Percentiles rank a stretch among this genome's conserved stretches.
Conservation (phyloP, 2,113 vertebrate genomes). For the Sakesphorus luctuosus region DNA sequence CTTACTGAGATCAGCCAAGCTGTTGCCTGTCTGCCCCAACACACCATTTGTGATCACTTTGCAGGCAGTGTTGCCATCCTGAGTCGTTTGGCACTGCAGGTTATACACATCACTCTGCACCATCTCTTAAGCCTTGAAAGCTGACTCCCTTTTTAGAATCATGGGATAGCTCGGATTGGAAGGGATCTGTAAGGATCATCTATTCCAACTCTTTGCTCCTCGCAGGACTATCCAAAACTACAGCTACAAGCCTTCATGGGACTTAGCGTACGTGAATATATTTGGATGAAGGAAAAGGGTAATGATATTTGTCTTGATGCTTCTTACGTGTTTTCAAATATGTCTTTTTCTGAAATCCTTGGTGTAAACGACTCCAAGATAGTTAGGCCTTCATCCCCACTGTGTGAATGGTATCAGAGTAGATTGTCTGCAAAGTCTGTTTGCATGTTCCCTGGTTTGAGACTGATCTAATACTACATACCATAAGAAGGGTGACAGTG, state of each 20-base stretch:
- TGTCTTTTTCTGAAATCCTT: not conserved
- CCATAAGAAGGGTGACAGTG: fast-evolving
- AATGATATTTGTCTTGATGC: fast-evolving
- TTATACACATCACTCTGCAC: not conserved
- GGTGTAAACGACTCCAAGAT: not conserved
- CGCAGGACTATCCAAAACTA: not conserved
- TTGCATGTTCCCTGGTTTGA: not conserved
- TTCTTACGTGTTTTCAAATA: not conserved
- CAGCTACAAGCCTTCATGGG: not conserved
- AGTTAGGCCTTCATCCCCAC: not conserved
- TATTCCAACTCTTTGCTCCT: not conserved
- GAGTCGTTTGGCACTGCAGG: fast-evolving
- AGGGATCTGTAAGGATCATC: not conserved
- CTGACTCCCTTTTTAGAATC: not conserved
- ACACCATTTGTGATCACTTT: not conserved
- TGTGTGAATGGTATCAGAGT: not conserved
- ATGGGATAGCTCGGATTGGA: not conserved
- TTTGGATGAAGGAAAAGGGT: not conserved
- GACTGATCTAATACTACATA: fast-evolving
- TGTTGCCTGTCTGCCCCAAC: not conserved
- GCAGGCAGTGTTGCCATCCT: not conserved
- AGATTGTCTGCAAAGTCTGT: not conserved
- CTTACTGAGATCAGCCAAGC: not conserved
- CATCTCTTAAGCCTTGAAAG: not conserved
- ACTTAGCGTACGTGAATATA: not conserved